Conservation (phyloP, 2,113 vertebrate species). For the Oxyruncus cristatus region DNA sequence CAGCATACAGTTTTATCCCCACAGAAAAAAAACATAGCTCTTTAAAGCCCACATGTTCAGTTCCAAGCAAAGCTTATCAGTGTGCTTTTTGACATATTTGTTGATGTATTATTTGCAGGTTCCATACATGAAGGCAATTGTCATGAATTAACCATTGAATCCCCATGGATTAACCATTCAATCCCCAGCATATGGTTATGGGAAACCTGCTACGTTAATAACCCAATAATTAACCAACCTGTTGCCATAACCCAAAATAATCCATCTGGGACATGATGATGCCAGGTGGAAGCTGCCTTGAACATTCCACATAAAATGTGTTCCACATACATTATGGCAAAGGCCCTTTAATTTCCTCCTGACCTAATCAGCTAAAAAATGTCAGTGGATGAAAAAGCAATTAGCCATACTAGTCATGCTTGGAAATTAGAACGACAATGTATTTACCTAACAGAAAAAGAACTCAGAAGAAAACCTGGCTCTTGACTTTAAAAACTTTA, state of each 20-base stretch:
- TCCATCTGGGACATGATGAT: not conserved
- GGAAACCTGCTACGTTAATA: not conserved
- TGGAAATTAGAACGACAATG: not conserved
- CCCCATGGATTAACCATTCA: not conserved
- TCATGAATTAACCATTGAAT: not conserved
- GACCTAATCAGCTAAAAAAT: not conserved
- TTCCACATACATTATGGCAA: not conserved
- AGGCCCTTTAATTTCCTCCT: not conserved
- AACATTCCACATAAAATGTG: not conserved
- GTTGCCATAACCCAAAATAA: not conserved
- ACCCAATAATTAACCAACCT: not conserved
- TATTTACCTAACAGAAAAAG: not conserved
- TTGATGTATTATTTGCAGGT: not conserved
- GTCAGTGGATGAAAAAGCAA: not conserved
- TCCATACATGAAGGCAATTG: not conserved
- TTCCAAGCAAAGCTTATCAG: not conserved
- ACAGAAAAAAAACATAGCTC: not conserved
- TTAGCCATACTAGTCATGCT: not conserved
- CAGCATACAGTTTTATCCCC: not conserved
- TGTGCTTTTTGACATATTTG: not conserved
- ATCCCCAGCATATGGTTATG: not conserved
- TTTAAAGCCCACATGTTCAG: not conserved
- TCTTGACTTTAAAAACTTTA: slow-evolving; percentile 6
- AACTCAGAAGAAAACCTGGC: not conserved
- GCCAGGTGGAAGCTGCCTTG: not conserved